Base-by-base conservation (phyloP, 2,113 vertebrate species). In the Chinchilla lanigera region DNA sequence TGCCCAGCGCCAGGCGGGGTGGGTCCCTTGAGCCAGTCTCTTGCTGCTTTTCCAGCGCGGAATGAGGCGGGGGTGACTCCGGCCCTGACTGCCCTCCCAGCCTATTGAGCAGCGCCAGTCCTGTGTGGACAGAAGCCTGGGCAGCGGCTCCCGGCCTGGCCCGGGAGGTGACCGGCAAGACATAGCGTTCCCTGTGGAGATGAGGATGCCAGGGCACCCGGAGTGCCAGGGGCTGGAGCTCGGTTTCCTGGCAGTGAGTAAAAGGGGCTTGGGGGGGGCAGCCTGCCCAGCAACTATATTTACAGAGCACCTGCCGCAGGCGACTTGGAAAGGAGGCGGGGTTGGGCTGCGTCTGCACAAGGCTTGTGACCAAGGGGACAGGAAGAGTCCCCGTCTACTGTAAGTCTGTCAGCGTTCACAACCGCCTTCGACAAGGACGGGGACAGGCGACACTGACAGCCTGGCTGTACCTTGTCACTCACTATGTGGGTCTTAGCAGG, bases 141-240 rank as follows among this genome's bases (percentile, higher is more conserved):
- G 65, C 16, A 35, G 33, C 2, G 65, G 35, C 65, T 69, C 65
- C 65, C 35, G 14, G 93, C 81, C 94, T 91, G 5, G 80, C 41
- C 77, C 16, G 0, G 83, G 10, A 86, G 77, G 73, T 44, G 81
- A 8, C 75, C 84, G 63, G 1, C 0, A 81, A 98, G 60, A 97
- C 97, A 97, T 96, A 96, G 95, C 35, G 95, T 98, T 97, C 97
- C 95, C 93, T 96, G 63, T 20, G 41, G 93, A 92, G 95, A 93
- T 0, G 22, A 84, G 93, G 96, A 98, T 16, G 17, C 35, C 35
- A 69, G 10, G 73, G 84, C 71, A 73, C 91, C 88, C 50, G 4
- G 60, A 86, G 58, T 16, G 95, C 94, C 96, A 95, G 93, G 44
- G 81, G 90, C 89, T 4, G 0, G 71, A 65, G 89, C 96, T 96